Percentiles rank a stretch among this genome's conserved stretches.
These are phyloP conservation scores for Botia almorhae DNA, from an alignment of 2,797 vertebrate species.

Conservation along the genomic window DNA sequence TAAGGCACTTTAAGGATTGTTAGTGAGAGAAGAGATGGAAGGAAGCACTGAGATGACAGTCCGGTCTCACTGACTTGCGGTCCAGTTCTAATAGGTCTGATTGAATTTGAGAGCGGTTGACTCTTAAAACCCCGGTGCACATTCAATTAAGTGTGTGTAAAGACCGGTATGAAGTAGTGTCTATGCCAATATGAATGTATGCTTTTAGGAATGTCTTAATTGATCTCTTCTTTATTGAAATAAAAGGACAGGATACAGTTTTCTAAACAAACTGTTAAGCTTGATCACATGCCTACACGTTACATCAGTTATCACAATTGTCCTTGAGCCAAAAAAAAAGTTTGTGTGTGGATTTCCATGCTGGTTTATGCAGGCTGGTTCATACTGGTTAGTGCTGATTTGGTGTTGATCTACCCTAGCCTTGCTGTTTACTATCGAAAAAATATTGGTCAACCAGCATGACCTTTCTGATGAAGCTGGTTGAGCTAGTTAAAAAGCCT, in stretches of 20 bases:
- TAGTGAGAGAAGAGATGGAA: conserved; percentile 75
- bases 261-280: conserved; percentile 15
- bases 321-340: conserved; percentile 3
- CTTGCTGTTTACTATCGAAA: not conserved
- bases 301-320: not conserved
- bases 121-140: conserved; percentile 51
- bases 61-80: conserved; percentile 70
- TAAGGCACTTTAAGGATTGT: conserved; percentile 97
- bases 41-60: conserved; percentile 70
- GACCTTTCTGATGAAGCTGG: too few species aligned
- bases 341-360: not conserved
- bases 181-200: conserved; percentile 15
- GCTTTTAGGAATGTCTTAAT: conserved; percentile 24
- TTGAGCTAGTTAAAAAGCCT: too few species aligned
- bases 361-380: not conserved
- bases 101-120: conserved; percentile 60
- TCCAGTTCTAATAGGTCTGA: conserved; percentile 60
- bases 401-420: not conserved
- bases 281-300: conserved; percentile 12
- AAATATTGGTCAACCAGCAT: not conserved
- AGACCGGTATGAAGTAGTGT: conserved; percentile 30
- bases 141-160: conserved; percentile 60
- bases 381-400: not conserved
- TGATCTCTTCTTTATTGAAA: conserved; percentile 18
- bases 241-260: conserved; percentile 23